Conservation (phyloP, 2,113 vertebrate genomes). For the Eonycteris spelaea region DNA sequence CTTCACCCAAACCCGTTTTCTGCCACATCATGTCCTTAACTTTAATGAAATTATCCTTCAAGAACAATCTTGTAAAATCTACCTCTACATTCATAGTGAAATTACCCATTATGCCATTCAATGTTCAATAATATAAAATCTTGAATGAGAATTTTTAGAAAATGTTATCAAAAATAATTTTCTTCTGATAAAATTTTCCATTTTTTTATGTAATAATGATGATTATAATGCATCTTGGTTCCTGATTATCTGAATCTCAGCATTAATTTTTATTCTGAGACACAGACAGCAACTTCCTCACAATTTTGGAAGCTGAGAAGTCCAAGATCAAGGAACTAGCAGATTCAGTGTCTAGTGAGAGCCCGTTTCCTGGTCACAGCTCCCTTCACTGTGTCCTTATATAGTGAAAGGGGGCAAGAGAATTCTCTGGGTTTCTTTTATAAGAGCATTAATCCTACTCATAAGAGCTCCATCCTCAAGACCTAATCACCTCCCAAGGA, state of each 20-base stretch:
- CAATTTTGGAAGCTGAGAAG: background rate
- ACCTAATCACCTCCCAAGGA: background rate
- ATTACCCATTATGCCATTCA: background rate
- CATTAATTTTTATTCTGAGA: conserved; percentile 38
- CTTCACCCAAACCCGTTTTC: background rate
- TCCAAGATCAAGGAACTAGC: background rate
- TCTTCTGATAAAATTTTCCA: background rate
- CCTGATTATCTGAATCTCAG: background rate
- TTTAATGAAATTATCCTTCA: background rate
- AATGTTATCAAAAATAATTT: conserved; percentile 10
- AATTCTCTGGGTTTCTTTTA: background rate
- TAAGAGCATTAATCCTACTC: background rate
- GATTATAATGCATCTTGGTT: background rate
- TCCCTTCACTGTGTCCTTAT: background rate
- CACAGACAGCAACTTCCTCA: background rate
- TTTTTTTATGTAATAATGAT: conserved; percentile 13
- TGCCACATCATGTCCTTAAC: background rate
- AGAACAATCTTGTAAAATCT: background rate
- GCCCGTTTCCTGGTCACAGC: background rate
- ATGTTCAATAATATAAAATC: background rate
- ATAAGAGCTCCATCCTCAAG: background rate
- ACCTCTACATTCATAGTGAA: background rate
- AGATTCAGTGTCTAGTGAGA: background rate
- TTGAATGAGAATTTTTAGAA: background rate
- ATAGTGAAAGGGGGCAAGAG: background rate